Evolutionary conservation across 2,113 vertebrate species (phyloP).

Genomic region (Paralichthys olivaceus): DNA sequence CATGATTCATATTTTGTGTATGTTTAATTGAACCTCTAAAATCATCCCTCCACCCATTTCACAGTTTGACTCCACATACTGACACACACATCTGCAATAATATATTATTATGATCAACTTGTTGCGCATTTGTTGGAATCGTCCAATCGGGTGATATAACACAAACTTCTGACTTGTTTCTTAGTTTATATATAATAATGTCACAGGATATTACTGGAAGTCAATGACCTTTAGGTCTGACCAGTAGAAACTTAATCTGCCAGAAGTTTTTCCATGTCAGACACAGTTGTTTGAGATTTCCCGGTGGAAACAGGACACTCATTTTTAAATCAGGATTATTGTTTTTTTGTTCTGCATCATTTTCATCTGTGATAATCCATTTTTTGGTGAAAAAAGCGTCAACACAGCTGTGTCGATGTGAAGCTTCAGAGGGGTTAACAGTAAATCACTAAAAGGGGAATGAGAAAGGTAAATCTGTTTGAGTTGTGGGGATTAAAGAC

Average conservation of each 20-base stretch:
- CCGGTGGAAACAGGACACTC: constrained; percentile 23
- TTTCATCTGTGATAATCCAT: constrained; percentile 62
- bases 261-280: neutral
- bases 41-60: neutral
- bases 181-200: neutral
- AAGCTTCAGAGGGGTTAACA: neutral
- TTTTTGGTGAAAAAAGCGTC: constrained; percentile 40
- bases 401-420: constrained; percentile 44
- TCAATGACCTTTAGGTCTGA: neutral
- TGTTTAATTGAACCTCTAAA: too few relatives aligned
- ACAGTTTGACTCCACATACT: neutral
- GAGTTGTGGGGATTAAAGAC: constrained; percentile 67
- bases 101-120: neutral
- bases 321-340: constrained; percentile 69
- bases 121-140: too few relatives aligned
- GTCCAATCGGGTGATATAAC: too few relatives aligned
- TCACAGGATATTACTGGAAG: neutral
- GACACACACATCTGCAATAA: neutral
- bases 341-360: constrained; percentile 57
- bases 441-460: constrained; percentile 30
- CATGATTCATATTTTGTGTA: neutral
- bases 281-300: constrained; percentile 4
- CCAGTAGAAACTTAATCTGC: neutral
- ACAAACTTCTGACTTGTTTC: neutral
- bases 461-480: constrained; percentile 68